Evolutionary conservation across 1,140 invertebrate species (phyloP).

Genomic region (Pogonognathellus flavescens): DNA sequence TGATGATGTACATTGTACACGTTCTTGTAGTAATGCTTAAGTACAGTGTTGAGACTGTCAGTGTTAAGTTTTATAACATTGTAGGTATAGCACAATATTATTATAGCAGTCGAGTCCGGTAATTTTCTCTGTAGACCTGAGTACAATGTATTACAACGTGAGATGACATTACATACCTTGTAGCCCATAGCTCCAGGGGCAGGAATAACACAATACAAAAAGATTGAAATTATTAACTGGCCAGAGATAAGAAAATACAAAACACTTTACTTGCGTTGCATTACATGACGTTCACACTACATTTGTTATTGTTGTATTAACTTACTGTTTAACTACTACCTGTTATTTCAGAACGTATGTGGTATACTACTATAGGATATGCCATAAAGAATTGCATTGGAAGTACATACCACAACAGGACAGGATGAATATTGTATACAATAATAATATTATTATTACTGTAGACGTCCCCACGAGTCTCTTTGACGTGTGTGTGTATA

Average conservation of each 20-base stretch:
- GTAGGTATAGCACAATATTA: no score
- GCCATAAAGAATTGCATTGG: no score
- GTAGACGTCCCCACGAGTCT: no score
- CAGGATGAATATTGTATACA: no score
- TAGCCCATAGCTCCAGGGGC: conserved; percentile 44
- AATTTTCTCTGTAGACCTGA: no score
- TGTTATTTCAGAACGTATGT: not conserved
- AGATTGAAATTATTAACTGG: conserved; percentile 18
- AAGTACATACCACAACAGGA: no score
- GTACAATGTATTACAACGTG: not conserved
- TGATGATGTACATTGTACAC: not conserved
- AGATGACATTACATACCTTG: conserved; percentile 32
- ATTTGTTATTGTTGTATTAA: conserved; percentile 36
- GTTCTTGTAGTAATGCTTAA: no score
- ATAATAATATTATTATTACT: no score
- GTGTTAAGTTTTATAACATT: no score
- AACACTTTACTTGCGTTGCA: not conserved
- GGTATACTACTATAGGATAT: no score
- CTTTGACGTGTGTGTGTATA: no score
- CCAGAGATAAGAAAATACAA: conserved; percentile 6
- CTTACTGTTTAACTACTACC: conserved; percentile 6
- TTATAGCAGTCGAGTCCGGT: no score
- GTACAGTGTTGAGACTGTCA: not conserved
- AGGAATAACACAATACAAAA: not conserved
- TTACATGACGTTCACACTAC: conserved; percentile 8